These are phyloP conservation scores for Ophioninae sp. DNA, from an alignment of 2,888 invertebrate species.

Conservation along the genomic window DNA sequence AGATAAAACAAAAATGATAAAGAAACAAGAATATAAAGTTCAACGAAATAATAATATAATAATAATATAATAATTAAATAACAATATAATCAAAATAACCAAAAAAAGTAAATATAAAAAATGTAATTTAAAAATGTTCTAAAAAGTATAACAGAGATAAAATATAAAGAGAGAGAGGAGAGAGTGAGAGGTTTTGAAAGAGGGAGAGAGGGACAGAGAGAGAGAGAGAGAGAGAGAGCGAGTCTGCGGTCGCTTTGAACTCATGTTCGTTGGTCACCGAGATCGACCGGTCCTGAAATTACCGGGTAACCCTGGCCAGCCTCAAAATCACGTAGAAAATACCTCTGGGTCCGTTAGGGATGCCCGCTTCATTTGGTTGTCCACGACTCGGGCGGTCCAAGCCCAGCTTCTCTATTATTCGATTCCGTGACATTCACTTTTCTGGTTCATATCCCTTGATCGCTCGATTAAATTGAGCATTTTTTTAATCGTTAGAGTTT, in stretches of 20 bases:
- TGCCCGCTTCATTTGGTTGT: neutral
- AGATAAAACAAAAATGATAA: too few species aligned
- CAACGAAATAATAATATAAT: too few species aligned
- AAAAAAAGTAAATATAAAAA: too few species aligned
- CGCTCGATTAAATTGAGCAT: neutral
- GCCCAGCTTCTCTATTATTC: neutral
- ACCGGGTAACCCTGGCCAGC: conserved; percentile 16
- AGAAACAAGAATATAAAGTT: too few species aligned
- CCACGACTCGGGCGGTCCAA: neutral
- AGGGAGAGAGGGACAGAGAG: too few species aligned
- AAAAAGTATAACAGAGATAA: too few species aligned
- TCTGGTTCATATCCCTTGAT: neutral
- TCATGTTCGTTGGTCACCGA: conserved; percentile 26
- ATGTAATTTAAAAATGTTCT: too few species aligned
- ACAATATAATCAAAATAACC: too few species aligned
- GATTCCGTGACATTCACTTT: neutral
- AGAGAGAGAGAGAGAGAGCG: neutral
- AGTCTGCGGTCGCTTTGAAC: conserved; percentile 38
- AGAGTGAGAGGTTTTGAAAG: too few species aligned
- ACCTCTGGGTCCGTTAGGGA: conserved; percentile 2
- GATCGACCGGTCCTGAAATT: conserved; percentile 15
- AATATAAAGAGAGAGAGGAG: too few species aligned
- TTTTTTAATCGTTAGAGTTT: too few species aligned
- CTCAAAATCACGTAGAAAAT: conserved; percentile 19
- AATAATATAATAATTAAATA: too few species aligned